Base-by-base conservation (phyloP, 2,888 invertebrate species). In the Chirona hameri region DNA sequence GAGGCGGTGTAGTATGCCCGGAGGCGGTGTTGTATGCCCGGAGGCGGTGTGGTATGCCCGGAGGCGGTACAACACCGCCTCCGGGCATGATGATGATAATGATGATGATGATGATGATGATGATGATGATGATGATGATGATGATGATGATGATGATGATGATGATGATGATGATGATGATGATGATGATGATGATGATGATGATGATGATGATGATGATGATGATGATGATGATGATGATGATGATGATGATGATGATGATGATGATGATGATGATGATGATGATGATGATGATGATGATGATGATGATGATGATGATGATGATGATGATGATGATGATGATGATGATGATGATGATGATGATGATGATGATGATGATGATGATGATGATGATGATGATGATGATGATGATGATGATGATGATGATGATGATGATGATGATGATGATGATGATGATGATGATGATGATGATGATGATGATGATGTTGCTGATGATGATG, bases 31-130 rank as follows among this genome's bases (percentile, higher is more conserved):
- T n/a, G n/a, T n/a, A n/a, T n/a, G n/a, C n/a, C n/a, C n/a, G n/a
- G n/a, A n/a, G n/a, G n/a, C n/a, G n/a, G n/a, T n/a, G n/a, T n/a
- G n/a, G n/a, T n/a, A n/a, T n/a, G n/a, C n/a, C n/a, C n/a, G n/a
- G n/a, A n/a, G n/a, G n/a, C n/a, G n/a, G n/a, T n/a, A n/a, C 21
- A 65, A 21, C 21, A 65, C n/a, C n/a, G 65, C 18, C n/a, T 18
- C 18, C n/a, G 65, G n/a, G 18, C 21, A 65, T 65, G 65, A 65
- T 65, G 65, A 65, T 65, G 65, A 65, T 65, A n/a, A 65, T 65
- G 65, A 65, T 65, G 65, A 65, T 65, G 65, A 65, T 65, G 65
- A 65, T 65, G 65, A 65, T 65, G 65, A 65, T 65, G 65, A 65
- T 65, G 65, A 65, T 65, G 65, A 65, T 65, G 65, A 65, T 65